Percentiles rank a stretch among this genome's conserved stretches.
phyloP scores from a whole-genome alignment of 2,113 vertebrate species.

The Lophotis ruficrista region DNA sequence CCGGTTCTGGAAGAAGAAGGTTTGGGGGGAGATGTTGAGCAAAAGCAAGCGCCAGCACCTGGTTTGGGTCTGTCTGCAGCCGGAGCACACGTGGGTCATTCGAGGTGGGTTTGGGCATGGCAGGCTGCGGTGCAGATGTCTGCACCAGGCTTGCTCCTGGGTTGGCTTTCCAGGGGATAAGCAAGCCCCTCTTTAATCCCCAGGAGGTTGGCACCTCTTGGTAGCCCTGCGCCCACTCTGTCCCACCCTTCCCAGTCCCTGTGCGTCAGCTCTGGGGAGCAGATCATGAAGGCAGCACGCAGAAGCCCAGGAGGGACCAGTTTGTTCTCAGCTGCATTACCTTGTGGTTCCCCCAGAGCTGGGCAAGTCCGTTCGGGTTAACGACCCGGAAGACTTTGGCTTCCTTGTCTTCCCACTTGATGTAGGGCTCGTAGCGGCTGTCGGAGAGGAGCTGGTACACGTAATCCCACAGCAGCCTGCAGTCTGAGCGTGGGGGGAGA shows the following conservation, averaged over 20 bases:
- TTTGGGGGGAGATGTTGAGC: neutral
- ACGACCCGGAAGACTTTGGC: slow-evolving; percentile 84
- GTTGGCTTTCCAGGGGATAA: neutral
- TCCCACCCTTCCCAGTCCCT: too few species aligned
- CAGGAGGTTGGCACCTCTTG: too few species aligned
- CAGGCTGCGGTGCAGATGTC: neutral
- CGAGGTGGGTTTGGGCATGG: fast-evolving
- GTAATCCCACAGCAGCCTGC: slow-evolving; percentile 89
- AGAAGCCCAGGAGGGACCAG: neutral
- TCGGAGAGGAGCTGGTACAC: slow-evolving; percentile 89
- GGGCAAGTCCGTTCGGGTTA: slow-evolving; percentile 87
- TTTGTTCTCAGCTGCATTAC: slow-evolving; percentile 13
- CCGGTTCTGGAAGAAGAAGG: slow-evolving; percentile 77
- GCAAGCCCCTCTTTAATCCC: neutral
- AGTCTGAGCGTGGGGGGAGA: slow-evolving; percentile 72
- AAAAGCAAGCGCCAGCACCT: neutral
- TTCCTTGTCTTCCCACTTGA: slow-evolving; percentile 86
- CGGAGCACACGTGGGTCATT: fast-evolving
- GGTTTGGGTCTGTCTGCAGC: neutral
- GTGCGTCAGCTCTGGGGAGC: too few species aligned
- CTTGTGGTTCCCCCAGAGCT: slow-evolving; percentile 95
- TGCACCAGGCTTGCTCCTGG: neutral
- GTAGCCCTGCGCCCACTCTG: too few species aligned
- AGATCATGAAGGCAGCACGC: fast-evolving
- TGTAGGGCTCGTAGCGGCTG: slow-evolving; percentile 83